Base-by-base conservation (phyloP, 2,888 invertebrate genomes). In the Dynastes hyllus region DNA sequence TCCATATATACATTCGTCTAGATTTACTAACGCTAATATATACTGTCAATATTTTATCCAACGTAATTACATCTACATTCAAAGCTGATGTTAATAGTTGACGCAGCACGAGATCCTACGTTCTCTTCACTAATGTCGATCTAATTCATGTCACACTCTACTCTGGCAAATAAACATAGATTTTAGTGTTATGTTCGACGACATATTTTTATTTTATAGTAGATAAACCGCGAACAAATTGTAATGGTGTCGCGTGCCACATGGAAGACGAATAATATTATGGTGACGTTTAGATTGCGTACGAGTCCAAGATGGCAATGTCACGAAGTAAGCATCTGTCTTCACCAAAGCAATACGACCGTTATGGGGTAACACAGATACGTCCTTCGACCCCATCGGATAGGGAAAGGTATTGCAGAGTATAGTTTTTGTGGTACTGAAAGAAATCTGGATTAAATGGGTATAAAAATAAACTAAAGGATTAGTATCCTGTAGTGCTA, bases 281-380 rank as follows among this genome's bases (percentile, higher is more conserved):
- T 11, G 45, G 9, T 8, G 45, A 45, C 45, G 11, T 45, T 45
- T 45, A 45, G 32, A 37, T 1, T 37, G 32, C 45, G 45, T 8
- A 45, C 11, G 45, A 11, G 51, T 75, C 16, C 75, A 67, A 58
- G 37, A 71, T 75, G 70, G 80, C 78, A 71, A 77, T 61, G 50
- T 70, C 73, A 79, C 67, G 78, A 76, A 79, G 78, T 77, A 79
- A 76, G 80, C 75, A 80, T 80, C 77, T 76, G 65, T 78, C 61
- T 61, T 61, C 61, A 22, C 61, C 61, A 65, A 61, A 32, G 80
- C 80, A 78, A 78, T 80, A 80, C 78, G 78, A 61, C 76, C 78
- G 78, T 78, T 80, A 80, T 78, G 78, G 73, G 80, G 80, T 78
- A 78, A 76, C 78, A 80, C 78, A 76, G 58, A 78, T 80, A 78